Evolutionary conservation across 92 coral and sea anemone species (phyloP).

Genomic region (Plumapathes pennacea): DNA sequence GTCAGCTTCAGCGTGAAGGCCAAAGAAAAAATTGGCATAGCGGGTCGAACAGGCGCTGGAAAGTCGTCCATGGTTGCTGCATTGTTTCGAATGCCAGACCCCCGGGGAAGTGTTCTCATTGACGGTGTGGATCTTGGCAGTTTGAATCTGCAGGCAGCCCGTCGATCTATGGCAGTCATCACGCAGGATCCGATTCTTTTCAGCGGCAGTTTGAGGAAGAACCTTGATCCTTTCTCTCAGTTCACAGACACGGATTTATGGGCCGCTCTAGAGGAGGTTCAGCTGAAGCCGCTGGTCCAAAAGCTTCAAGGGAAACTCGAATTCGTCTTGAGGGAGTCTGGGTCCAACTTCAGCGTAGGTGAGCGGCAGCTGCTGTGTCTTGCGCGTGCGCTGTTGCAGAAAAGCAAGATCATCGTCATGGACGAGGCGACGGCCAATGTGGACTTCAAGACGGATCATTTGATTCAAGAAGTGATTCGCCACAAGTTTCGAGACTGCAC

Average conservation of each 20-base stretch:
- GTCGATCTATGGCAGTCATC: background rate
- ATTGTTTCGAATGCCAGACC: constrained; percentile 6
- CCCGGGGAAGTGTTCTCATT: background rate
- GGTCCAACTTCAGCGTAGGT: background rate
- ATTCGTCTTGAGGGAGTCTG: background rate
- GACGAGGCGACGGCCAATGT: constrained; percentile 14
- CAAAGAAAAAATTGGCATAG: constrained; percentile 9
- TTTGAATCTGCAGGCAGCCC: background rate
- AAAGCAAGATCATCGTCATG: constrained; percentile 4
- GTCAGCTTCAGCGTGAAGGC: background rate
- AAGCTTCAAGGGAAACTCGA: background rate
- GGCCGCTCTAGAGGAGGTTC: constrained; percentile 1
- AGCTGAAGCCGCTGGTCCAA: background rate
- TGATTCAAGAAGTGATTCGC: background rate
- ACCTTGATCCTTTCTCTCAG: constrained; percentile 4
- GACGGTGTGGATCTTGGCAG: background rate
- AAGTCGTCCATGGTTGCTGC: constrained; percentile 4
- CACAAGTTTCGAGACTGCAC: constrained; percentile 1
- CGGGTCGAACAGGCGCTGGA: constrained; percentile 10
- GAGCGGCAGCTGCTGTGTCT: constrained; percentile 4
- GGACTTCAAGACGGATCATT: background rate
- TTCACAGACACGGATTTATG: background rate
- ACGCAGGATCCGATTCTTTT: constrained; percentile 6
- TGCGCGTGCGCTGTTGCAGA: constrained; percentile 5
- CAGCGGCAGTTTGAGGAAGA: background rate